phyloP scores from a whole-genome alignment of 2,888 invertebrate genomes.

The Agriopis aurantiaria region DNA sequence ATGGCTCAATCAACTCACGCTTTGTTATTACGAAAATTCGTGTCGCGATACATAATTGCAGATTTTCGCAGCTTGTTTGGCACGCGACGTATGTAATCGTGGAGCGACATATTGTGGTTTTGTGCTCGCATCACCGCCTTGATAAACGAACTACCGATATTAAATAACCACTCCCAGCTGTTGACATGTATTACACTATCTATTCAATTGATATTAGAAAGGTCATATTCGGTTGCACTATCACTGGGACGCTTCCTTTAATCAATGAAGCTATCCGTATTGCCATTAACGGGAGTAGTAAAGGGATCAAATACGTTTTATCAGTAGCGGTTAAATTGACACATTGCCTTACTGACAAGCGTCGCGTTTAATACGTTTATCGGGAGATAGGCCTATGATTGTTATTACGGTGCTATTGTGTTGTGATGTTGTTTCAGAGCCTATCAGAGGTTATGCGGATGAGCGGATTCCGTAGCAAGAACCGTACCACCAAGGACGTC shows the following conservation, averaged over 20 bases:
- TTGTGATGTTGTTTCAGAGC: slow-evolving; percentile 56
- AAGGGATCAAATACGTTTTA: slow-evolving; percentile 34
- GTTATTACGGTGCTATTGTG: slow-evolving; percentile 59
- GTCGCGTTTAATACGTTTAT: slow-evolving; percentile 50
- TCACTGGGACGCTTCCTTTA: slow-evolving; percentile 8
- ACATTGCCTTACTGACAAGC: slow-evolving; percentile 40
- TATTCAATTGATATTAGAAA: slow-evolving; percentile 67
- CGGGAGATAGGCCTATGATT: slow-evolving; percentile 55
- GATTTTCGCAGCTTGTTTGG: slow-evolving; percentile 54
- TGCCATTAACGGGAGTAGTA: slow-evolving; percentile 17
- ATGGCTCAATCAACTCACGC: slow-evolving; percentile 68
- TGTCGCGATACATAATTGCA: slow-evolving; percentile 68
- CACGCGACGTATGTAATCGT: slow-evolving; percentile 65
- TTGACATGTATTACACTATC: slow-evolving; percentile 70
- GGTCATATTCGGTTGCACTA: slow-evolving; percentile 31
- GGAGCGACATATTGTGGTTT: slow-evolving; percentile 73
- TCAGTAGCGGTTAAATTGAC: slow-evolving; percentile 40
- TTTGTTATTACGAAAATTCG: slow-evolving; percentile 78
- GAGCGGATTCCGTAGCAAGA: slow-evolving; percentile 59
- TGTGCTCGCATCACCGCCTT: slow-evolving; percentile 76
- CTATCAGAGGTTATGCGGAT: slow-evolving; percentile 74
- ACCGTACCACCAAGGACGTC: slow-evolving; percentile 55
- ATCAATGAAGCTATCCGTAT: slow-evolving; percentile 13
- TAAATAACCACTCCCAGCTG: slow-evolving; percentile 79
- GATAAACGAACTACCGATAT: slow-evolving; percentile 78